phyloP scores from a whole-genome alignment of 1,140 invertebrate genomes.

The Planococcus citri region DNA sequence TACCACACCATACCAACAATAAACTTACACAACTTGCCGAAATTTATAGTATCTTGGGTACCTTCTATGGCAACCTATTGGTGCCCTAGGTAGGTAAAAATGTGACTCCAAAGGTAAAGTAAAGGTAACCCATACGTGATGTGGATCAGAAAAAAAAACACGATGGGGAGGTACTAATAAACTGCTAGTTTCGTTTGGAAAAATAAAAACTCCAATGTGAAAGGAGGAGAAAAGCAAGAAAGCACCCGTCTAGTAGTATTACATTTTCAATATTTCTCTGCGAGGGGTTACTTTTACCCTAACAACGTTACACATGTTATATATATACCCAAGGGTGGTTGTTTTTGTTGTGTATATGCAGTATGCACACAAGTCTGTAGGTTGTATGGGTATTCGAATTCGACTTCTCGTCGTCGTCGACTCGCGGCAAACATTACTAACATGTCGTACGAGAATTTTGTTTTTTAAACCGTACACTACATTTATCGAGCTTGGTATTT shows the following conservation, averaged over 20 bases:
- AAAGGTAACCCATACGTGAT: not conserved
- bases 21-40: not conserved
- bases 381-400: too few species aligned
- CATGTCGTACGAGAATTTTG: too few species aligned
- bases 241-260: not conserved
- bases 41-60: not conserved
- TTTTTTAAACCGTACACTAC: too few species aligned
- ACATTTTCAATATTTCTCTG: not conserved
- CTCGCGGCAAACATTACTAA: too few species aligned
- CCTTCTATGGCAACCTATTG: too few species aligned
- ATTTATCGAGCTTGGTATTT: too few species aligned
- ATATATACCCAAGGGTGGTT: not conserved
- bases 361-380: too few species aligned
- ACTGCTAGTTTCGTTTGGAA: not conserved
- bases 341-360: not conserved
- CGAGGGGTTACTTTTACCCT: conserved; percentile 1
- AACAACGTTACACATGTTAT: not conserved
- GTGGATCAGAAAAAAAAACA: too few species aligned
- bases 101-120: not conserved
- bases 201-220: not conserved
- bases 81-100: not conserved
- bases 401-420: not conserved
- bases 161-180: not conserved
- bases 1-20: not conserved
- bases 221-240: not conserved